A percentile compares a stretch with the other conserved stretches of the same genome.
Evolutionary conservation across 2,113 vertebrate genomes (phyloP).

Genomic region (Oplegnathus fasciatus): DNA sequence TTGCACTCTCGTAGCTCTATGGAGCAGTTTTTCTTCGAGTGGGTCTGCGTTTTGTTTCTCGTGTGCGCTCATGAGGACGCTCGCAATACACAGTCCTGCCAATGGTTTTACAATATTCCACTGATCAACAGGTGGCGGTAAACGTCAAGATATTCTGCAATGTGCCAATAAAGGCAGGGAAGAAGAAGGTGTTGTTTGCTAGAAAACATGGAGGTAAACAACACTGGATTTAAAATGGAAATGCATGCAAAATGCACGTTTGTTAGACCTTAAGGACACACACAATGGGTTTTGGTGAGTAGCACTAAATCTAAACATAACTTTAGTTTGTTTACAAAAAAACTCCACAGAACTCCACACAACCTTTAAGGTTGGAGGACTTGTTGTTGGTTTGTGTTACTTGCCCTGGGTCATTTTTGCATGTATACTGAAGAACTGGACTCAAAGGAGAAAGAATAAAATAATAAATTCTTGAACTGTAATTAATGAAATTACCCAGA

Average conservation of each 20-base stretch:
- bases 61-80: too few relatives aligned
- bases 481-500: slow-evolving; percentile 15
- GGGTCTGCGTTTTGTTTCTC: too few relatives aligned
- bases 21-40: too few relatives aligned
- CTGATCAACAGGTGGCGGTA: not conserved
- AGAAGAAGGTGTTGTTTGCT: not conserved
- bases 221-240: not conserved
- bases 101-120: not conserved
- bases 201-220: not conserved
- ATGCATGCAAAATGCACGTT: not conserved
- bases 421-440: not conserved
- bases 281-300: not conserved
- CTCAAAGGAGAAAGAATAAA: not conserved
- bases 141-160: not conserved
- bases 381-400: not conserved
- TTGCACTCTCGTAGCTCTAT: too few relatives aligned
- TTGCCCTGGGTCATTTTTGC: not conserved
- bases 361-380: not conserved
- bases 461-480: not conserved
- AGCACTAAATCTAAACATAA: not conserved
- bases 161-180: not conserved
- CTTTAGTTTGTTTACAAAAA: not conserved
- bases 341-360: not conserved
- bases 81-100: too few relatives aligned
- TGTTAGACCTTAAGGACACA: not conserved